Evolutionary conservation across 2,113 vertebrate genomes (phyloP).

Genomic region (Pangasianodon hypophthalmus): DNA sequence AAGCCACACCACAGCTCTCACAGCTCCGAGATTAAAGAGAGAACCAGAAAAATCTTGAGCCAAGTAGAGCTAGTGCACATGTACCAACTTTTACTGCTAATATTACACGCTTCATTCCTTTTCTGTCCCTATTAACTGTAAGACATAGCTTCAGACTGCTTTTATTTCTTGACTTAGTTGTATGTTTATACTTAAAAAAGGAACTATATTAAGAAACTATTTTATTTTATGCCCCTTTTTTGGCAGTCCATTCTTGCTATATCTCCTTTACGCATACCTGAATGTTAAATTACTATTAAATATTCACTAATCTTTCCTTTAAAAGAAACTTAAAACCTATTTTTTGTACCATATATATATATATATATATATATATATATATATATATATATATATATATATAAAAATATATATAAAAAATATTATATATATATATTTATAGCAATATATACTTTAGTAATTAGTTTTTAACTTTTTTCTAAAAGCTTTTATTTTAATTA

Average conservation of each 20-base stretch:
- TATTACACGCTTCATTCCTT: neutral
- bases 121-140: neutral
- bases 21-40: constrained; percentile 6
- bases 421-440: too few species aligned
- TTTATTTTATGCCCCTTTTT: neutral
- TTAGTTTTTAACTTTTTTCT: neutral
- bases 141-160: neutral
- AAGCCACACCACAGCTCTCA: constrained; percentile 27
- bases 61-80: constrained; percentile 1
- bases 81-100: neutral
- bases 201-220: neutral
- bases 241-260: neutral
- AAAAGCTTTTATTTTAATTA: neutral
- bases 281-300: neutral
- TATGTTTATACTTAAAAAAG: neutral
- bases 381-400: too few species aligned
- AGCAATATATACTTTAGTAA: neutral
- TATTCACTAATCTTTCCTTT: neutral
- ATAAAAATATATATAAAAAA: too few species aligned
- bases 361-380: neutral
- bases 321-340: neutral
- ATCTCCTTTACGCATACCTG: neutral
- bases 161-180: neutral
- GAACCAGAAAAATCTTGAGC: neutral
- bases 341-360: neutral